phyloP scores from a whole-genome alignment of 1,140 invertebrate species.

The Tetramorium parvispinum region DNA sequence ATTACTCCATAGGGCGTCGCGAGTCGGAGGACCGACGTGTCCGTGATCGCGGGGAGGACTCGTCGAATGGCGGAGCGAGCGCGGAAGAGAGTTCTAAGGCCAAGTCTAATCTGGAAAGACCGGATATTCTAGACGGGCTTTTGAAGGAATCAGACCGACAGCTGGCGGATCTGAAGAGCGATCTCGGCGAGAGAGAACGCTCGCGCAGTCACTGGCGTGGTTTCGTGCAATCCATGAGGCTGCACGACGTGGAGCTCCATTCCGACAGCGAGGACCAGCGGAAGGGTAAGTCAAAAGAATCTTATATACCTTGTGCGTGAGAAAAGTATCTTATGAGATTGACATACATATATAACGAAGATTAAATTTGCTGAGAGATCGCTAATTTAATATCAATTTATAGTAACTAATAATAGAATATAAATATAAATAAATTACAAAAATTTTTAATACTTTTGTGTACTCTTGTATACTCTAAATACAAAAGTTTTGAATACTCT shows the following conservation, averaged over 20 bases:
- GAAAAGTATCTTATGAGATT: not conserved
- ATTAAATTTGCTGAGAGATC: not conserved
- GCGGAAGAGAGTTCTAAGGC: slow-evolving; percentile 12
- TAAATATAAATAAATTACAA: not conserved
- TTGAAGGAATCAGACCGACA: slow-evolving; percentile 80
- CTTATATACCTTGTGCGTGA: not conserved
- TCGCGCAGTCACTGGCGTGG: slow-evolving; percentile 77
- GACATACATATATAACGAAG: not conserved
- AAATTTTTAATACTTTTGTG: not conserved
- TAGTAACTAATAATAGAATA: not conserved
- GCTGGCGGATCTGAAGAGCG: slow-evolving; percentile 75
- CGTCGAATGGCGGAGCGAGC: not conserved
- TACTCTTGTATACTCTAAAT: not conserved
- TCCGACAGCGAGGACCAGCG: slow-evolving; percentile 81
- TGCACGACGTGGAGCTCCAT: slow-evolving; percentile 79
- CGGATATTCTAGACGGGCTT: slow-evolving; percentile 81
- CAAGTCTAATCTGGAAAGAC: slow-evolving; percentile 66
- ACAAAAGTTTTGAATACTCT: not conserved
- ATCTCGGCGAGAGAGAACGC: slow-evolving; percentile 72
- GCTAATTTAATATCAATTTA: not conserved
- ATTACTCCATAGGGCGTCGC: not conserved
- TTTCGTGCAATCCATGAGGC: slow-evolving; percentile 77
- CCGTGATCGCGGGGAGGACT: not conserved
- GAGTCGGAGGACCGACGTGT: slow-evolving; percentile 14
- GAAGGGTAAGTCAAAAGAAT: slow-evolving; percentile 75